phyloP scores from a whole-genome alignment of 2,113 vertebrate species.

The Solea solea region DNA sequence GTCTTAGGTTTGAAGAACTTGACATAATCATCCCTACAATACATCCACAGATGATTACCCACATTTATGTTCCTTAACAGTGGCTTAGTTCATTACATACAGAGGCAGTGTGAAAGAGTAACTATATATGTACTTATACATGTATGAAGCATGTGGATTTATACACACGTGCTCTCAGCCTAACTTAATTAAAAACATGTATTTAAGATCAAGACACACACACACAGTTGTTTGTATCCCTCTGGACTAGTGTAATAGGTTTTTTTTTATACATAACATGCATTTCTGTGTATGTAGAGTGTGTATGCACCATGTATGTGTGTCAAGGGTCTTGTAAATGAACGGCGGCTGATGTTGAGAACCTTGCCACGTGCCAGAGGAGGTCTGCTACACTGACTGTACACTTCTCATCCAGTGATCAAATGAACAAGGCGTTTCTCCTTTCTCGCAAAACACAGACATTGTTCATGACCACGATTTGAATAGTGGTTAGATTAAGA shows the following conservation, averaged over 20 bases:
- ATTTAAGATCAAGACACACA: slow-evolving; percentile 27
- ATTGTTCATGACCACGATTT: too few relatives aligned
- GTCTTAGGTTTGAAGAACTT: not conserved
- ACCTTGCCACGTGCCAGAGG: slow-evolving; percentile 66
- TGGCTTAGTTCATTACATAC: slow-evolving; percentile 19
- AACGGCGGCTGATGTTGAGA: slow-evolving; percentile 60
- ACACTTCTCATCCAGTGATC: slow-evolving; percentile 55
- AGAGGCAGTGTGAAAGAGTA: slow-evolving; percentile 13
- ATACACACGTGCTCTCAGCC: slow-evolving; percentile 6
- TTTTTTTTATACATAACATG: slow-evolving; percentile 35
- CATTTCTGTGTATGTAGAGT: slow-evolving; percentile 35
- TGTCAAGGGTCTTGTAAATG: slow-evolving; percentile 74
- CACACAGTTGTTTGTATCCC: not conserved
- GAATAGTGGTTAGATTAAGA: too few relatives aligned
- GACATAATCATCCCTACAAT: not conserved
- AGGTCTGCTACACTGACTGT: slow-evolving; percentile 47
- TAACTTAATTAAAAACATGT: slow-evolving; percentile 29
- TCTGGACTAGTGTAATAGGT: slow-evolving; percentile 21
- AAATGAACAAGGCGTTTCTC: slow-evolving; percentile 49
- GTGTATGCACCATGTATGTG: slow-evolving; percentile 38
- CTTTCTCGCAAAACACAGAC: too few relatives aligned
- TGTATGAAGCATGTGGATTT: slow-evolving; percentile 18
- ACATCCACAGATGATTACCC: not conserved
- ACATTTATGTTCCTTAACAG: not conserved
- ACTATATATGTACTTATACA: slow-evolving; percentile 28